Base-by-base conservation (phyloP, 2,888 invertebrate species). In the Platycnemis pennipes region DNA sequence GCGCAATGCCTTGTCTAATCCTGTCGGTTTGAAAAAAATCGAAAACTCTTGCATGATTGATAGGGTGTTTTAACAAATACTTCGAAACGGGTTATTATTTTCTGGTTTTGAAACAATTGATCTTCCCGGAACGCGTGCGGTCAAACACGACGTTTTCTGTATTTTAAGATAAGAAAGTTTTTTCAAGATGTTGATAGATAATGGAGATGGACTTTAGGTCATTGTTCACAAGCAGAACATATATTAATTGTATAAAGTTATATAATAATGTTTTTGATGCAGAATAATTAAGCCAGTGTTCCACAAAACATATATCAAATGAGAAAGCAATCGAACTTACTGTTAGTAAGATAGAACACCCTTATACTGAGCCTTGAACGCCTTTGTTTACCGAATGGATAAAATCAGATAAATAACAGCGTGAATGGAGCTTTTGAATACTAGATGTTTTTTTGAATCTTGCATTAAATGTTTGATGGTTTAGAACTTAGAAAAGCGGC, bases 1-100 rank as follows among this genome's bases (percentile, higher is more conserved):
- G 13, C 37, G 77, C 31, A 37, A 11, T 77, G 37, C 37, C 77
- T 77, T 77, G 77, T 77, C 37, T 7, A n/a, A 77, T 16, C 37
- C 77, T 37, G 3, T 31, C 77, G 13, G 31, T 37, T 4, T 31
- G n/a, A 26, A 63, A 63, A 56, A 77, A 37, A 37, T 37, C 77
- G 77, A 77, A 77, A 77, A 37, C 77, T 77, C 77, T 77, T 77
- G 77, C 77, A 13, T 77, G 77, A 4, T n/a, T 77, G 77, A 37
- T 77, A 77, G 16, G 37, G 77, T 37, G 77, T 77, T 77, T 77
- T 37, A 37, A 77, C 77, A 77, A 77, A 77, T 77, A 77, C 77
- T 77, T 77, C 77, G 37, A 77, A 77, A 77, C 77, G 77, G 77
- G 77, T 77, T 77, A 77, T 77, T 77, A 77, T 77, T 77, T 77